Conservation (phyloP, 2,113 vertebrate species). For the Tragulus kanchil region DNA sequence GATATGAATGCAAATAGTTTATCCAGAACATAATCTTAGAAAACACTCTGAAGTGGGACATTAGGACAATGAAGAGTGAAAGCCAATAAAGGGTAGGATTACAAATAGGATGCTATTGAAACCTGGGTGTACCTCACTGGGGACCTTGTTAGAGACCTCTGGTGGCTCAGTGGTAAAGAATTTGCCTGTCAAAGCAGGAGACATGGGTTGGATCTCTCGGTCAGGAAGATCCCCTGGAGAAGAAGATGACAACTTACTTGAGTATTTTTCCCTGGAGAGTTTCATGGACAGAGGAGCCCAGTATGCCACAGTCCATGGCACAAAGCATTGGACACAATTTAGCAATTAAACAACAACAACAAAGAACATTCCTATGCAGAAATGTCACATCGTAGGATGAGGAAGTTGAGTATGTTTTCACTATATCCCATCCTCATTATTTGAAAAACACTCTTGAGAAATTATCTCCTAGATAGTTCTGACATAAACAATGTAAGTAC, state of each 20-base stretch:
- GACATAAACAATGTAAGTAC: neutral
- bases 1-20: neutral
- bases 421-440: neutral
- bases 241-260: neutral
- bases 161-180: neutral
- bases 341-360: neutral
- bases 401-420: neutral
- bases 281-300: neutral
- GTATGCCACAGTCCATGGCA: neutral
- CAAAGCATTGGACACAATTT: neutral
- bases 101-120: neutral
- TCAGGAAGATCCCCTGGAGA: neutral
- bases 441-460: neutral
- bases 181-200: neutral
- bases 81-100: slow-evolving; percentile 13
- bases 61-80: neutral
- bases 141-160: neutral
- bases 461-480: neutral
- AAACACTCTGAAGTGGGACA: neutral
- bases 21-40: neutral
- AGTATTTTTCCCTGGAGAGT: neutral
- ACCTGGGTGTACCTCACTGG: neutral
- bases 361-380: neutral
- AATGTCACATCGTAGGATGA: neutral
- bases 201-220: neutral